Conservation (phyloP, 2,888 invertebrate genomes). For the Caenorhabditis macrosperma region DNA sequence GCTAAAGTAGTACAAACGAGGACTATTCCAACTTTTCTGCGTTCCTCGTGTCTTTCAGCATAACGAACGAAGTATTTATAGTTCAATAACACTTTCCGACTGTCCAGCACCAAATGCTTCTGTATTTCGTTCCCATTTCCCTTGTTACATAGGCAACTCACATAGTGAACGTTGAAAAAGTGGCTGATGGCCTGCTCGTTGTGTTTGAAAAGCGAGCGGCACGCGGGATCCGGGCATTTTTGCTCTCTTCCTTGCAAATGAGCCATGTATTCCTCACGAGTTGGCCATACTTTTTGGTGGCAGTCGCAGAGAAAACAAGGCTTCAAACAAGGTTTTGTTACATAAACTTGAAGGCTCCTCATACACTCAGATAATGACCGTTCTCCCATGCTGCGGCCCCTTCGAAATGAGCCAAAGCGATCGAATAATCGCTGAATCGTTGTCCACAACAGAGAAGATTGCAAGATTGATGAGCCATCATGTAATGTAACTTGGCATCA, state of each 20-base stretch:
- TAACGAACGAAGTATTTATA: neutral
- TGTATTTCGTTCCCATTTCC: neutral
- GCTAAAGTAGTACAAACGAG: no score
- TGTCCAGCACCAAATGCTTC: conserved; percentile 5
- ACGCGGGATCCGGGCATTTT: conserved; percentile 23
- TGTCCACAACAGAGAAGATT: conserved; percentile 1
- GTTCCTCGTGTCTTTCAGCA: neutral
- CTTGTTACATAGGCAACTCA: neutral
- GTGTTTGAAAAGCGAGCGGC: neutral
- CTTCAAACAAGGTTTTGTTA: neutral
- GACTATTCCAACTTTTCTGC: conserved; percentile 1
- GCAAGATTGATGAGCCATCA: conserved; percentile 7
- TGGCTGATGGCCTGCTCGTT: conserved; percentile 6
- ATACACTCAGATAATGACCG: neutral
- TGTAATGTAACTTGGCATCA: conserved; percentile 27
- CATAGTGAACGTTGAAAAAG: conserved; percentile 13
- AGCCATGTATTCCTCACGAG: neutral
- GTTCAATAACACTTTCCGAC: neutral
- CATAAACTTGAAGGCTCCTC: no score
- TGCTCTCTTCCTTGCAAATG: conserved; percentile 9
- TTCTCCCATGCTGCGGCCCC: neutral
- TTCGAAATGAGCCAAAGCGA: neutral
- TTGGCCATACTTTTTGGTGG: neutral
- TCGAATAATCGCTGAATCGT: neutral
- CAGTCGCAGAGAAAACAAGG: conserved; percentile 8